Evolutionary conservation across 2,113 vertebrate genomes (phyloP).

Genomic region (Lynx canadensis): DNA sequence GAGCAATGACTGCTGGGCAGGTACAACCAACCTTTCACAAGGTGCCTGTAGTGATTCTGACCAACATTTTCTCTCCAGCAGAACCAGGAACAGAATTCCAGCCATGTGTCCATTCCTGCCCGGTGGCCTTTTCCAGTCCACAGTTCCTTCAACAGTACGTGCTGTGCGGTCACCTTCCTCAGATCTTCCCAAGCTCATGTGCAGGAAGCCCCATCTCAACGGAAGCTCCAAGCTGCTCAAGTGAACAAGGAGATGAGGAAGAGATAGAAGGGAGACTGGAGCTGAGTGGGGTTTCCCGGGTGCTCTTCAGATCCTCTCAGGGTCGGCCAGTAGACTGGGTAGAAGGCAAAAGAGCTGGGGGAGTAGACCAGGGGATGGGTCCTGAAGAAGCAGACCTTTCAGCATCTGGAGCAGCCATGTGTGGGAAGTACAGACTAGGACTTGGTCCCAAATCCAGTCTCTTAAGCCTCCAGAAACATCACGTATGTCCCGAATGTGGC

Average conservation of each 20-base stretch:
- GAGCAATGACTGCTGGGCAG: neutral
- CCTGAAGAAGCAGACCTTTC: neutral
- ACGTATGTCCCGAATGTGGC: neutral
- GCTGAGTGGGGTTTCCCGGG: neutral
- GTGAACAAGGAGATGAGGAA: neutral
- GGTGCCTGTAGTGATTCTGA: neutral
- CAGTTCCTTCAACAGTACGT: neutral
- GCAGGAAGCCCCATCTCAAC: neutral
- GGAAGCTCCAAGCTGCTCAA: neutral
- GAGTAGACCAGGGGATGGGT: neutral
- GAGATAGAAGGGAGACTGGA: neutral
- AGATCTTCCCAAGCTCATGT: neutral
- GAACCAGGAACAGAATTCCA: neutral
- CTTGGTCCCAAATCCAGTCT: neutral
- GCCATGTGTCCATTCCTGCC: neutral
- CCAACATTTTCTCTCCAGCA: constrained; percentile 31
- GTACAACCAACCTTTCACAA: neutral
- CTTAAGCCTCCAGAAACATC: neutral
- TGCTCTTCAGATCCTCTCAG: neutral
- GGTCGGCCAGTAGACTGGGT: neutral
- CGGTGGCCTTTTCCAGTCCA: neutral
- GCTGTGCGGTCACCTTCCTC: neutral
- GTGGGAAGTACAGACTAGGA: neutral
- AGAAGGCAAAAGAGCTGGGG: neutral
- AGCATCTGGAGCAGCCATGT: neutral